Evolutionary conservation across 2,888 invertebrate species (phyloP).

Genomic region (Mesorhabditis spiculigera): DNA sequence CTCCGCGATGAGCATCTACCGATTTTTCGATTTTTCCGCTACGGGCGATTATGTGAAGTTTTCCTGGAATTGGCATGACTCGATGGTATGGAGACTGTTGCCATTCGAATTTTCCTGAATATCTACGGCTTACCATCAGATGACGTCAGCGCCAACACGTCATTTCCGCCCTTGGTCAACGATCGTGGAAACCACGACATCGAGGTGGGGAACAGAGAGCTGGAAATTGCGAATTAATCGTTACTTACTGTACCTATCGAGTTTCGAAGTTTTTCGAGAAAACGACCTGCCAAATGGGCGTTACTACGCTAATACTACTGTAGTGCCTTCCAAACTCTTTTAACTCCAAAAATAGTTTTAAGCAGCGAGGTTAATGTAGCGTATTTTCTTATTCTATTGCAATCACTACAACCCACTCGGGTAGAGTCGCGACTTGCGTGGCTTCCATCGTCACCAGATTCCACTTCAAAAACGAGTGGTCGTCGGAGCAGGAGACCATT

Average conservation of each 20-base stretch:
- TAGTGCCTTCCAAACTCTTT: too few species aligned
- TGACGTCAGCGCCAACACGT: slow-evolving; percentile 31
- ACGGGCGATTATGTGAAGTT: slow-evolving; percentile 81
- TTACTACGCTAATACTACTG: too few species aligned
- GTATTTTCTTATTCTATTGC: too few species aligned
- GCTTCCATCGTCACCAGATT: slow-evolving; percentile 35
- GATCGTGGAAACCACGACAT: slow-evolving; percentile 34
- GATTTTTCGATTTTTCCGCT: slow-evolving; percentile 87
- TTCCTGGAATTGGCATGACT: too few species aligned
- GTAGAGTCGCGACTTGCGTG: slow-evolving; percentile 21
- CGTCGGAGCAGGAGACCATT: slow-evolving; percentile 84
- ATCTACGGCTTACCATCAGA: slow-evolving; percentile 42
- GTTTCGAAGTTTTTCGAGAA: too few species aligned
- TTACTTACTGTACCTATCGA: too few species aligned
- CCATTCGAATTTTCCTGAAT: too few species aligned
- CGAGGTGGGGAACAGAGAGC: slow-evolving; percentile 31
- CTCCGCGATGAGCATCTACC: slow-evolving; percentile 81
- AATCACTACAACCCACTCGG: slow-evolving; percentile 29
- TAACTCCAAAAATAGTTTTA: too few species aligned
- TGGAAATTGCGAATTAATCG: too few species aligned
- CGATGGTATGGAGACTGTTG: too few species aligned
- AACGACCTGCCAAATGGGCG: too few species aligned
- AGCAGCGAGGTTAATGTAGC: too few species aligned
- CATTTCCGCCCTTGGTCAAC: slow-evolving; percentile 23
- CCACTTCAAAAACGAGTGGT: slow-evolving; percentile 74